Conservation (phyloP, 2,797 vertebrate genomes). For the Pachyuromys duprasi region DNA sequence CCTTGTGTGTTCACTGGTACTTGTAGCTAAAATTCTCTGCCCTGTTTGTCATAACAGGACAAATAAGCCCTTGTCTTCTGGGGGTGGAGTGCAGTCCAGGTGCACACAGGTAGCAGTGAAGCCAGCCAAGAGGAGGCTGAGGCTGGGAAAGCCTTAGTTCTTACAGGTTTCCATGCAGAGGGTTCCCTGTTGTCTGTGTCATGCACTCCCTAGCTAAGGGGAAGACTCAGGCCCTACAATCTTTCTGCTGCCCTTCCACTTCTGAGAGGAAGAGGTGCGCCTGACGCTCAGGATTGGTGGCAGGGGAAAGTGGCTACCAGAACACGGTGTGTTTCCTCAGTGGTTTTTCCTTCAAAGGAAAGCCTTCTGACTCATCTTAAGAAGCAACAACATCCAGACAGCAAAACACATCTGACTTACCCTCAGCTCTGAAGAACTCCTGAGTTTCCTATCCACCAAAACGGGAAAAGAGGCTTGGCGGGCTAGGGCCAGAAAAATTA, state of each 20-base stretch:
- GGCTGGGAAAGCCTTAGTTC: background rate
- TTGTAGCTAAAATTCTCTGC: slow-evolving; percentile 55
- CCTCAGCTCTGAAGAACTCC: slow-evolving; percentile 1
- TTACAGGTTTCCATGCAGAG: background rate
- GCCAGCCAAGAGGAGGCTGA: background rate
- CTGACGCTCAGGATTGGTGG: slow-evolving; percentile 42
- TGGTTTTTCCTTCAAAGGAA: slow-evolving; percentile 60
- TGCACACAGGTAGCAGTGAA: background rate
- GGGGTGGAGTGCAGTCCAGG: background rate
- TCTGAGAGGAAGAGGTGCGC: slow-evolving; percentile 13
- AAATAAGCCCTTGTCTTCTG: slow-evolving; percentile 40
- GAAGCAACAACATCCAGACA: background rate
- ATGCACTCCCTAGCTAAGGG: background rate
- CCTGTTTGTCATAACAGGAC: slow-evolving; percentile 4
- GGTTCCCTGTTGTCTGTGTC: background rate
- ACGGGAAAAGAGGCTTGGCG: background rate
- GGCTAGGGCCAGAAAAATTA: background rate
- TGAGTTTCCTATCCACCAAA: background rate
- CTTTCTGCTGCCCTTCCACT: background rate
- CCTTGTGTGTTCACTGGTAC: slow-evolving; percentile 33
- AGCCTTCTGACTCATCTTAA: slow-evolving; percentile 52
- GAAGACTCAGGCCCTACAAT: background rate
- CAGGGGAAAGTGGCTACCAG: slow-evolving; percentile 22
- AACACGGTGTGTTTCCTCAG: background rate
- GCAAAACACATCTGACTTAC: slow-evolving; percentile 48